Percentiles rank a stretch among this genome's conserved stretches.
phyloP scores from a whole-genome alignment of 1,140 invertebrate species.

The Sitobion miscanthi region DNA sequence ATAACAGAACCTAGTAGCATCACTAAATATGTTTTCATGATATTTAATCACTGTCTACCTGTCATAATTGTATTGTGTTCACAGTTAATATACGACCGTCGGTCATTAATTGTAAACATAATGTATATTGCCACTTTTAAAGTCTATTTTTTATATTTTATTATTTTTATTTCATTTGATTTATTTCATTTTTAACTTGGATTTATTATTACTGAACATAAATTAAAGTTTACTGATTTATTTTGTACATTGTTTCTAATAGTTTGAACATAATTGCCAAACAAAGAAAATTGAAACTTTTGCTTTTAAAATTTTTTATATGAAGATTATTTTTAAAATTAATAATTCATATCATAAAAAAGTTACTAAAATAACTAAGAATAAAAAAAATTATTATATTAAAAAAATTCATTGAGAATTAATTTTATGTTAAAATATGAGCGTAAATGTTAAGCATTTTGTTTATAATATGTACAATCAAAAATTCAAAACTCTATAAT shows the following conservation, averaged over 20 bases:
- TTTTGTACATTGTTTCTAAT: neutral
- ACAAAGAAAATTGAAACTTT: neutral
- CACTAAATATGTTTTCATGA: neutral
- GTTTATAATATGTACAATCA: no score
- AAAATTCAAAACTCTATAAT: neutral
- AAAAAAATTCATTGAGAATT: neutral
- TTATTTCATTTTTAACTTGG: neutral
- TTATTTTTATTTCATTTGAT: neutral
- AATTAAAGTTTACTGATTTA: constrained; percentile 10
- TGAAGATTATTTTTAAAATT: neutral
- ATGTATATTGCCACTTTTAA: constrained; percentile 11
- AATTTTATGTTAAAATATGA: neutral
- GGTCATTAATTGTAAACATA: constrained; percentile 11
- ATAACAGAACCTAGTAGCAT: neutral
- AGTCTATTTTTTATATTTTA: neutral
- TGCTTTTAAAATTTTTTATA: neutral
- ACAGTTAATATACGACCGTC: neutral
- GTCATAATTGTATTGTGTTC: neutral
- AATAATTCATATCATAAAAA: neutral
- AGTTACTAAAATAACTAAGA: neutral
- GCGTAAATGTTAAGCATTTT: neutral
- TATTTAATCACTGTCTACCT: constrained; percentile 30
- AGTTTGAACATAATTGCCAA: neutral
- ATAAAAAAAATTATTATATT: neutral
- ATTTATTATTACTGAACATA: neutral